Conservation (phyloP, 1,140 invertebrate species). For the Frieseomelitta varia region DNA sequence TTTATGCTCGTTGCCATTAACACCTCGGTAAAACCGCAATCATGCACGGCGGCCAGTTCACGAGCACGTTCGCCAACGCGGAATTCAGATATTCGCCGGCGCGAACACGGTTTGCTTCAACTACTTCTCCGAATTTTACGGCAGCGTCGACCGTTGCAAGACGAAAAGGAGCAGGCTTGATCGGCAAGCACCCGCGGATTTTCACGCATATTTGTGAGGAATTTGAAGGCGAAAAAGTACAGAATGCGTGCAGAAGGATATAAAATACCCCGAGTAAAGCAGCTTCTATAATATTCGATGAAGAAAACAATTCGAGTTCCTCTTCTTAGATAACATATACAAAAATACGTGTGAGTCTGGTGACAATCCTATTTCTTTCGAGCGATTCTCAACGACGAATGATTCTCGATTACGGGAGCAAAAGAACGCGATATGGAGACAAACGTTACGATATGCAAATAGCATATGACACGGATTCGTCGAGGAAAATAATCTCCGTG, state of each 20-base stretch:
- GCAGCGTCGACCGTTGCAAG: constrained; percentile 19
- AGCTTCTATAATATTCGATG: too few relatives aligned
- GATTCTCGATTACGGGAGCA: not conserved
- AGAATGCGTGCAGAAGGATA: too few relatives aligned
- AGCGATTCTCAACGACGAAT: not conserved
- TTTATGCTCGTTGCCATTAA: constrained; percentile 67
- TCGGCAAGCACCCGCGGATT: not conserved
- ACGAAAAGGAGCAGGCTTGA: constrained; percentile 43
- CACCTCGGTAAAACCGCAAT: constrained; percentile 54
- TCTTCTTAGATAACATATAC: too few relatives aligned
- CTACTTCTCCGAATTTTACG: constrained; percentile 56
- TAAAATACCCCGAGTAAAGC: too few relatives aligned
- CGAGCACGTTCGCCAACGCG: constrained; percentile 11
- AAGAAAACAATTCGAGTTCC: too few relatives aligned
- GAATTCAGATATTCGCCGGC: constrained; percentile 9
- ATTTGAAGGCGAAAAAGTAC: too few relatives aligned
- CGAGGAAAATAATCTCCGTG: constrained; percentile 55
- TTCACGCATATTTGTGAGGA: too few relatives aligned
- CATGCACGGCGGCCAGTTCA: constrained; percentile 25
- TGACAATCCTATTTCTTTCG: not conserved
- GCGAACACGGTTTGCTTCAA: constrained; percentile 43
- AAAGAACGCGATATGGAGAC: too few relatives aligned
- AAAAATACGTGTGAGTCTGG: not conserved
- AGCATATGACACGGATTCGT: not conserved
- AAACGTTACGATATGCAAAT: not conserved